A percentile compares a stretch with the other conserved stretches of the same genome.
phyloP scores from a whole-genome alignment of 2,113 vertebrate genomes.

The Orcinus orca region DNA sequence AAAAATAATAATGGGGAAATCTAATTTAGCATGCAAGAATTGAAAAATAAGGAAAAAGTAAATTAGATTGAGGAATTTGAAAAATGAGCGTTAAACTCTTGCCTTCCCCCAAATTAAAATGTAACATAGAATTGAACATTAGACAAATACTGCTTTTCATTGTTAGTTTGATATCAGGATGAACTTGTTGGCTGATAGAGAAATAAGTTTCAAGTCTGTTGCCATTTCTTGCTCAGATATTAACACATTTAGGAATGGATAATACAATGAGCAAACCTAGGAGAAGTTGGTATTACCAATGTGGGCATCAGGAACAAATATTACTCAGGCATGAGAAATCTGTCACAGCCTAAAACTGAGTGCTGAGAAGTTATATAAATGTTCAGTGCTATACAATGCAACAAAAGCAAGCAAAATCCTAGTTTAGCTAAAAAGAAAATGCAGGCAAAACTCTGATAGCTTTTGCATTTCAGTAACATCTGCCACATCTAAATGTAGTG shows the following conservation, averaged over 20 bases:
- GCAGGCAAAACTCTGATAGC: neutral
- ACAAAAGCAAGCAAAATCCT: neutral
- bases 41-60: neutral
- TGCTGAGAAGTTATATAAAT: neutral
- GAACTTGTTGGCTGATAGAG: neutral
- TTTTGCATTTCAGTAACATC: neutral
- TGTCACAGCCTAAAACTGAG: neutral
- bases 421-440: neutral
- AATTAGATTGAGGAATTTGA: neutral
- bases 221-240: neutral
- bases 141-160: neutral
- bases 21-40: neutral
- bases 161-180: neutral
- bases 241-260: neutral
- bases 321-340: neutral
- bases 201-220: neutral
- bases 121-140: neutral
- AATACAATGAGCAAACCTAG: neutral
- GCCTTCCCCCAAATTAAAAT: neutral
- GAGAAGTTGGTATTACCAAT: neutral
- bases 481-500: neutral
- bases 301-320: neutral
- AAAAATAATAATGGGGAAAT: neutral
- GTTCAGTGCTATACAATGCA: neutral
- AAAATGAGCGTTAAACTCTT: neutral